Evolutionary conservation across 2,797 vertebrate species (phyloP).

Genomic region (Pteronotus mesoamericanus): DNA sequence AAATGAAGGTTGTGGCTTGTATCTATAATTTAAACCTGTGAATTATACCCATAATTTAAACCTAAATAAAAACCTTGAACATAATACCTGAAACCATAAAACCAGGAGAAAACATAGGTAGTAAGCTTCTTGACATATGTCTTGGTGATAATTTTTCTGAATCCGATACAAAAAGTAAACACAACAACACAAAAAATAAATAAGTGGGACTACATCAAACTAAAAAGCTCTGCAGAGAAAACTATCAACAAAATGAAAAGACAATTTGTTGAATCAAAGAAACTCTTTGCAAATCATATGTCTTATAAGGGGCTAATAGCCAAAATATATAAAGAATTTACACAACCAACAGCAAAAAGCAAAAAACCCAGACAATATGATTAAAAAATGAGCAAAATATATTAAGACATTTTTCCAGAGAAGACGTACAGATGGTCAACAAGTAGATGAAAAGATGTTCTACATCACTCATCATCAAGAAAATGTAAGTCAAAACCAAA

Average conservation of each 20-base stretch:
- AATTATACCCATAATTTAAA: slow-evolving; percentile 1
- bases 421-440: background rate
- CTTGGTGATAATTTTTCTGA: background rate
- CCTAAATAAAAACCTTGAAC: background rate
- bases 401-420: background rate
- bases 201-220: background rate
- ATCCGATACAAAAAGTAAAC: background rate
- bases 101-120: background rate
- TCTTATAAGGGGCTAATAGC: background rate
- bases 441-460: background rate
- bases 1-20: slow-evolving; percentile 20
- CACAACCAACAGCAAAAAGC: background rate
- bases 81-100: background rate
- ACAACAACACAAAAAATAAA: background rate
- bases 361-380: background rate
- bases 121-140: background rate
- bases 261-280: background rate
- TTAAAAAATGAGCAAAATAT: background rate
- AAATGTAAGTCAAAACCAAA: background rate
- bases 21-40: background rate
- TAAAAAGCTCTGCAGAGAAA: background rate
- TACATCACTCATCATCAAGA: background rate
- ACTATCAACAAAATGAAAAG: background rate
- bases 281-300: background rate
- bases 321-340: background rate